Evolutionary conservation across 1,140 invertebrate species (phyloP).

Genomic region (Drosophila punjabiensis): DNA sequence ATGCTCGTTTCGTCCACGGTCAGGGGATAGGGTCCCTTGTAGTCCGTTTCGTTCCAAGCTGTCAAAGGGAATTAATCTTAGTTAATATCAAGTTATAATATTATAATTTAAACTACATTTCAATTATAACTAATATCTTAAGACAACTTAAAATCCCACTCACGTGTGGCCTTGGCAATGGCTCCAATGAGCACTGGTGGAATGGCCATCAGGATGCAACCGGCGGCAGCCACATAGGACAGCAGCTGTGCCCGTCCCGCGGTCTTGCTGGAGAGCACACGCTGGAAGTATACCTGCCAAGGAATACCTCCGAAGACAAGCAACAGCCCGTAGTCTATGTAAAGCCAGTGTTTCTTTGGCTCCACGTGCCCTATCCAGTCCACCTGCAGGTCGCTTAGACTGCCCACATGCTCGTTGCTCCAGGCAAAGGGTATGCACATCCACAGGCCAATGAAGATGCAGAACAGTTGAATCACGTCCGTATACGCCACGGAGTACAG

Average conservation of each 20-base stretch:
- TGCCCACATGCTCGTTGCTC: constrained; percentile 92
- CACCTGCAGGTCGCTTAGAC: constrained; percentile 92
- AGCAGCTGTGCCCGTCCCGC: constrained; percentile 96
- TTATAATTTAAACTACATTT: too few species aligned
- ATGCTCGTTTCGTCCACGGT: constrained; percentile 93
- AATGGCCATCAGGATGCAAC: constrained; percentile 98
- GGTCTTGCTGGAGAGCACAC: constrained; percentile 97
- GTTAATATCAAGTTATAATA: too few species aligned
- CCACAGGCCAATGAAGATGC: constrained; percentile 99
- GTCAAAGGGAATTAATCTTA: constrained; percentile 26
- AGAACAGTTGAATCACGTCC: constrained; percentile 99
- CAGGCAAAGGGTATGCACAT: constrained; percentile 99
- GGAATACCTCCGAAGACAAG: constrained; percentile 99
- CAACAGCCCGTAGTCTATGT: constrained; percentile 96
- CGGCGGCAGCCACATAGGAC: constrained; percentile 98
- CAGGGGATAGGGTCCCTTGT: constrained; percentile 90
- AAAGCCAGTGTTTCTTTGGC: constrained; percentile 91
- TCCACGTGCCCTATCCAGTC: constrained; percentile 96
- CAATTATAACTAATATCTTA: neutral
- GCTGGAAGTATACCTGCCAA: constrained; percentile 99
- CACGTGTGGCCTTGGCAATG: constrained; percentile 97
- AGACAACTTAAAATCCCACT: constrained; percentile 63
- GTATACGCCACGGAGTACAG: constrained; percentile 99
- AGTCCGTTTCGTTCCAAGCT: constrained; percentile 98
- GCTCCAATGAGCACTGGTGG: constrained; percentile 98